These are phyloP conservation scores for Crocidura indochinensis DNA, from an alignment of 2,797 vertebrate species.

Conservation along the genomic window DNA sequence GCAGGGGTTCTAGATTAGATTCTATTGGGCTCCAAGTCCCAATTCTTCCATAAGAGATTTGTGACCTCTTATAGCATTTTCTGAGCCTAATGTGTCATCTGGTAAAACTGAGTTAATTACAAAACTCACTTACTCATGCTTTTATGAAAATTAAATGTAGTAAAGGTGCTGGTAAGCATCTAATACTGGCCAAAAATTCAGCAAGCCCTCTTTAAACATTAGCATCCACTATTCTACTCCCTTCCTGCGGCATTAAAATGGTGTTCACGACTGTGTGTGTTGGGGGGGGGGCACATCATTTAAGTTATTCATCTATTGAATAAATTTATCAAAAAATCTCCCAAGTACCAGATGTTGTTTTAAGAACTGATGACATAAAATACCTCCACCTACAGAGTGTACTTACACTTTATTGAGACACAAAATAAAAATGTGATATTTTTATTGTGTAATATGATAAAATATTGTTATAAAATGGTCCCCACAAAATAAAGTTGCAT, in stretches of 20 bases:
- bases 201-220: not conserved
- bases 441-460: not conserved
- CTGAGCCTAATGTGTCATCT: not conserved
- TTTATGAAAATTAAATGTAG: conserved; percentile 54
- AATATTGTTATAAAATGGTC: not conserved
- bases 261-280: not conserved
- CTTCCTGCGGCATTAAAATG: not conserved
- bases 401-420: conserved; percentile 26
- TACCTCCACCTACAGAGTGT: not conserved
- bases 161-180: not conserved
- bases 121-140: conserved; percentile 11
- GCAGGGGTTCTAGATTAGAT: not conserved
- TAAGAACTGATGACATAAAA: conserved; percentile 7
- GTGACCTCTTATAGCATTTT: conserved; percentile 15
- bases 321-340: not conserved
- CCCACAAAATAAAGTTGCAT: not conserved
- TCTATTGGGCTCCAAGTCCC: not conserved
- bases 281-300: not conserved
- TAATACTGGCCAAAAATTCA: not conserved
- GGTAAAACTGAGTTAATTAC: not conserved
- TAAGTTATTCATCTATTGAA: conserved; percentile 19
- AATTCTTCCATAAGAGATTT: not conserved
- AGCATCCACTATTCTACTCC: not conserved
- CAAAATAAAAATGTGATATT: conserved; percentile 20
- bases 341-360: conserved; percentile 38